phyloP scores from a whole-genome alignment of 2,797 vertebrate species.

The Hippopotamyrus pictus region DNA sequence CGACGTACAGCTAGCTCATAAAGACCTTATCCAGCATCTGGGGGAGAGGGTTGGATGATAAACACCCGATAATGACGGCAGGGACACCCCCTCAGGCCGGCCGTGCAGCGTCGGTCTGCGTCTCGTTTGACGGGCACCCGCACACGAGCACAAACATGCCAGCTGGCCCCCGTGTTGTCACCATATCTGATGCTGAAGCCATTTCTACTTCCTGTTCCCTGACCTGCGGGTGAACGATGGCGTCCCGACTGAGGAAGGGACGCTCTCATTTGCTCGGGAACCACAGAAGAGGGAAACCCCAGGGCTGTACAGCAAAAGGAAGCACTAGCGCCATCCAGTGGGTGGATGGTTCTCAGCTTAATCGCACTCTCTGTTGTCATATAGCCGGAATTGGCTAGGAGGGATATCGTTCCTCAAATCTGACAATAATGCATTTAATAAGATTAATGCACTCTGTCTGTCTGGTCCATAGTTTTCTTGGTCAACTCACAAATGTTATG shows the following conservation, averaged over 20 bases:
- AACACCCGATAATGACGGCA: constrained; percentile 42
- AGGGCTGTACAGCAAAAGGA: neutral
- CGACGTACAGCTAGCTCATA: constrained; percentile 69
- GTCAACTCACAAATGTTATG: neutral
- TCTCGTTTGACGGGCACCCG: neutral
- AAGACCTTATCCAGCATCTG: constrained; percentile 74
- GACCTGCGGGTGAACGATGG: neutral
- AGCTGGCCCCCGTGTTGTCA: neutral
- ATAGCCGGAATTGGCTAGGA: neutral
- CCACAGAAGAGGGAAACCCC: neutral
- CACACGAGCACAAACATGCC: neutral
- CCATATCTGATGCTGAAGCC: neutral
- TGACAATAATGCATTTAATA: neutral
- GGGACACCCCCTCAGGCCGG: constrained; percentile 51
- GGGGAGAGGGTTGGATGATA: constrained; percentile 49
- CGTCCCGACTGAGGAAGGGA: constrained; percentile 28
- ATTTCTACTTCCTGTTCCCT: constrained; percentile 3
- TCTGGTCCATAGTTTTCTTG: neutral
- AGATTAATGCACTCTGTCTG: neutral
- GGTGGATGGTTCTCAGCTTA: neutral
- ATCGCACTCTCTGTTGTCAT: neutral
- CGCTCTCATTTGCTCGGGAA: neutral
- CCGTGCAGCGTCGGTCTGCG: constrained; percentile 34
- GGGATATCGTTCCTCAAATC: neutral
- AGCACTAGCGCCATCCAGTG: neutral